Percentiles rank a stretch among this genome's conserved stretches.
These are phyloP conservation scores for Hemichromis elongatus DNA, from an alignment of 2,113 vertebrate genomes.

Conservation along the genomic window DNA sequence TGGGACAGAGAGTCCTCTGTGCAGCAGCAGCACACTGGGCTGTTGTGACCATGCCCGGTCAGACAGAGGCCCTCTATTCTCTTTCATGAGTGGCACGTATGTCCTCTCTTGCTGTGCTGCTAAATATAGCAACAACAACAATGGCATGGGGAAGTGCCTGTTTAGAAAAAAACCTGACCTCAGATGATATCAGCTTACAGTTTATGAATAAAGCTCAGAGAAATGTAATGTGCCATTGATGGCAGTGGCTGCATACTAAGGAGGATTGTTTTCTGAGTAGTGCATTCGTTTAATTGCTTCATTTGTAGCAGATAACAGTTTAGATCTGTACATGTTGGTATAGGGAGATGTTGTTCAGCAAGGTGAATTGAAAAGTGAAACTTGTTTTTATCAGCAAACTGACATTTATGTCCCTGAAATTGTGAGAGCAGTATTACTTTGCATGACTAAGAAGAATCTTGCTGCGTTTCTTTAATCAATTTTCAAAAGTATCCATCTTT, in stretches of 20 bases:
- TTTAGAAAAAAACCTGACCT: constrained; percentile 26
- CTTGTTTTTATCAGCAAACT: neutral
- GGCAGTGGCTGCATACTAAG: neutral
- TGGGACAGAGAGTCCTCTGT: constrained; percentile 59
- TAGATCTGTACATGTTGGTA: neutral
- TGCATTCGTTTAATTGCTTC: neutral
- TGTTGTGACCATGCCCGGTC: constrained; percentile 48
- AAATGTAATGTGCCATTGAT: neutral
- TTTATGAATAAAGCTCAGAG: constrained; percentile 47
- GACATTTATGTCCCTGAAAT: neutral
- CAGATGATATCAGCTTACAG: constrained; percentile 59
- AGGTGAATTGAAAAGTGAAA: neutral
- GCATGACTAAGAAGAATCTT: neutral
- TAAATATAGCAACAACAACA: constrained; percentile 67
- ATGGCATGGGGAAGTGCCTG: constrained; percentile 41
- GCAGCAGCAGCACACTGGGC: constrained; percentile 57
- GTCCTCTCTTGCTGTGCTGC: constrained; percentile 38
- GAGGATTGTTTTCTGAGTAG: neutral
- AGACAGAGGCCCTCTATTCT: constrained; percentile 61
- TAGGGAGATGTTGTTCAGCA: neutral
- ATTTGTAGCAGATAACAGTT: neutral
- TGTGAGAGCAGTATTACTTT: neutral
- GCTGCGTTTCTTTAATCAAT: neutral
- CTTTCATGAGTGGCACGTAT: constrained; percentile 52
- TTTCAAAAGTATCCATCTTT: neutral